Percentiles rank a stretch among this genome's conserved stretches.
These are phyloP conservation scores for Antheraea pernyi DNA, from an alignment of 1,140 invertebrate genomes.

Conservation along the genomic window DNA sequence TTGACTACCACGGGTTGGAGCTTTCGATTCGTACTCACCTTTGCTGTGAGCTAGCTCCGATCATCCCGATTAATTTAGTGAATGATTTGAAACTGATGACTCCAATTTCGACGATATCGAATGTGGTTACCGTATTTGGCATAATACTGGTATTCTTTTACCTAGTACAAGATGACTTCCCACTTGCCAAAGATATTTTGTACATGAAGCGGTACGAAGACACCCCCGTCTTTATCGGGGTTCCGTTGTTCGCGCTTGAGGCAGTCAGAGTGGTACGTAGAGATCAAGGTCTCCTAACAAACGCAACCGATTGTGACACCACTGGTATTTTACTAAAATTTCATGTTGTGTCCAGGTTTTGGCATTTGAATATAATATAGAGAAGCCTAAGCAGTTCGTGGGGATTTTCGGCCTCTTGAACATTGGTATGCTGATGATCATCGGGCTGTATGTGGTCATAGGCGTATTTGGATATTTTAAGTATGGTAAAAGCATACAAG, in stretches of 20 bases:
- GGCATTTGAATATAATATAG: constrained; percentile 90
- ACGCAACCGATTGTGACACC: no score
- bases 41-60: constrained; percentile 83
- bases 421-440: constrained; percentile 85
- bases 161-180: constrained; percentile 80
- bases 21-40: constrained; percentile 80
- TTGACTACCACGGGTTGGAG: constrained; percentile 45
- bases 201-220: constrained; percentile 65
- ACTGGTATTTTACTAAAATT: no score
- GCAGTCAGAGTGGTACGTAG: no score
- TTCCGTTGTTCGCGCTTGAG: no score
- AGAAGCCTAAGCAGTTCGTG: constrained; percentile 83
- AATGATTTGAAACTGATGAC: constrained; percentile 87
- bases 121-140: constrained; percentile 81
- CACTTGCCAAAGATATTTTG: constrained; percentile 62
- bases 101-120: constrained; percentile 87
- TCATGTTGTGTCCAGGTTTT: constrained; percentile 81
- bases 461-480: constrained; percentile 89
- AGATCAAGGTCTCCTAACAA: no score
- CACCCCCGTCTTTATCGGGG: constrained; percentile 86
- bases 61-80: constrained; percentile 86
- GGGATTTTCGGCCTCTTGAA: constrained; percentile 86
- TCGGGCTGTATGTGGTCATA: constrained; percentile 83
- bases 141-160: constrained; percentile 87
- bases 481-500: constrained; percentile 81